phyloP scores from a whole-genome alignment of 2,113 vertebrate species.

The Labrus mixtus region DNA sequence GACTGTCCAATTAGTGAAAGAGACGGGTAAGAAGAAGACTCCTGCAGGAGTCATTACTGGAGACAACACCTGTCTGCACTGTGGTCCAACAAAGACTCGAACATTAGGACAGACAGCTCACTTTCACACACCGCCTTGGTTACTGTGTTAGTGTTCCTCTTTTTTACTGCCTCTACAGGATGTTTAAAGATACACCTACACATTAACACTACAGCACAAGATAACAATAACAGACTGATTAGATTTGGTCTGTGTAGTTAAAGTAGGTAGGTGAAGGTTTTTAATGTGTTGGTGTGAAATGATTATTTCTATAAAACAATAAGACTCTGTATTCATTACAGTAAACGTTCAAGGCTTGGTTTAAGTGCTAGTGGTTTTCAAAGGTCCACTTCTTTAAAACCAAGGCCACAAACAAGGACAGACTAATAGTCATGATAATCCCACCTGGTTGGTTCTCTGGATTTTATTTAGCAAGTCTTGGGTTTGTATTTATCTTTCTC shows the following conservation, averaged over 20 bases:
- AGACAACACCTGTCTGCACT: slow-evolving; percentile 51
- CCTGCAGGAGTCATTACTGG: slow-evolving; percentile 42
- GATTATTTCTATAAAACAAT: no score
- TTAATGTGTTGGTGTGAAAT: no score
- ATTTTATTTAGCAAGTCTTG: no score
- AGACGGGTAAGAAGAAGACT: slow-evolving; percentile 48
- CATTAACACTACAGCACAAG: slow-evolving; percentile 2
- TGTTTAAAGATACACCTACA: slow-evolving; percentile 16
- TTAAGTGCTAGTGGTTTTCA: no score
- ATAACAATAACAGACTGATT: background rate
- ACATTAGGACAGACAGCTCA: slow-evolving; percentile 42
- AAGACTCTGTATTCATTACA: no score
- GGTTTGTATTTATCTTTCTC: no score
- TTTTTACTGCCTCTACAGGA: slow-evolving; percentile 9
- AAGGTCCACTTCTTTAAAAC: no score
- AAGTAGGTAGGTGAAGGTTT: background rate
- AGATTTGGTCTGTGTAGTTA: slow-evolving; percentile 8
- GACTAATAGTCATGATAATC: no score
- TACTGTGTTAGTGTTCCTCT: background rate
- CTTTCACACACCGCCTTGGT: slow-evolving; percentile 5
- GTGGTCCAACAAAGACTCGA: slow-evolving; percentile 35
- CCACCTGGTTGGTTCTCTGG: no score
- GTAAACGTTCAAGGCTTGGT: no score
- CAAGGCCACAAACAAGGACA: no score
- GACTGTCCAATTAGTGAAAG: slow-evolving; percentile 62